These are phyloP conservation scores for Drosophila arawakana DNA, from an alignment of 1,140 invertebrate species.

Conservation along the genomic window DNA sequence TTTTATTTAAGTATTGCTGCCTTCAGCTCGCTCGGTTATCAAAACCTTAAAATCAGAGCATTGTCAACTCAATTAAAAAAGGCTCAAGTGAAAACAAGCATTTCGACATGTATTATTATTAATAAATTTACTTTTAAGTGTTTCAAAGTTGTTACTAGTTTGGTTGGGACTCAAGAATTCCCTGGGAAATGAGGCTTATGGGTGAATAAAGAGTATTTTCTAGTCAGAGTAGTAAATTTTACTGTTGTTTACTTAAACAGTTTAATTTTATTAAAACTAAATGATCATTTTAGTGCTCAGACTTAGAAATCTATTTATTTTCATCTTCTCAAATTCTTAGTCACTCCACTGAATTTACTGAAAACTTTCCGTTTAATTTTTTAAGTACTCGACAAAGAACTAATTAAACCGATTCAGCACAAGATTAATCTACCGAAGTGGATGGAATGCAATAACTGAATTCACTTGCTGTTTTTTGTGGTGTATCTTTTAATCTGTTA, in stretches of 20 bases:
- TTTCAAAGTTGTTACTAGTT: neutral
- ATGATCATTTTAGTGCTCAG: too few relatives aligned
- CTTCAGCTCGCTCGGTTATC: constrained; percentile 16
- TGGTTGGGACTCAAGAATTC: neutral
- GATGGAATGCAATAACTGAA: neutral
- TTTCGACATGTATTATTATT: constrained; percentile 6
- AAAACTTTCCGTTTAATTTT: constrained; percentile 24
- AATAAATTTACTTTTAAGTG: constrained; percentile 5
- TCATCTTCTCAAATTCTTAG: neutral
- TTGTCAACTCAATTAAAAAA: constrained; percentile 29
- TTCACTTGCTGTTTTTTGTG: constrained; percentile 9
- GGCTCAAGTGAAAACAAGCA: constrained; percentile 15
- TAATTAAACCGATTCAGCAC: neutral
- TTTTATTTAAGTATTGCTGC: constrained; percentile 6
- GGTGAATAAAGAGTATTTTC: neutral
- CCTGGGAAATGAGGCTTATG: neutral
- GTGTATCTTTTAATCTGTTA: constrained; percentile 31
- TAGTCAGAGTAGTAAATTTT: neutral
- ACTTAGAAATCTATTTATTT: too few relatives aligned
- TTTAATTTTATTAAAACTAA: too few relatives aligned
- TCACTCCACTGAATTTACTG: constrained; percentile 1
- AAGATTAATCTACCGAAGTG: neutral
- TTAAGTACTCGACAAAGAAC: constrained; percentile 6
- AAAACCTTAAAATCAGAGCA: constrained; percentile 17
- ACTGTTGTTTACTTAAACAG: too few relatives aligned